Conservation (phyloP, 2,113 vertebrate genomes). For the Strix aluco region DNA sequence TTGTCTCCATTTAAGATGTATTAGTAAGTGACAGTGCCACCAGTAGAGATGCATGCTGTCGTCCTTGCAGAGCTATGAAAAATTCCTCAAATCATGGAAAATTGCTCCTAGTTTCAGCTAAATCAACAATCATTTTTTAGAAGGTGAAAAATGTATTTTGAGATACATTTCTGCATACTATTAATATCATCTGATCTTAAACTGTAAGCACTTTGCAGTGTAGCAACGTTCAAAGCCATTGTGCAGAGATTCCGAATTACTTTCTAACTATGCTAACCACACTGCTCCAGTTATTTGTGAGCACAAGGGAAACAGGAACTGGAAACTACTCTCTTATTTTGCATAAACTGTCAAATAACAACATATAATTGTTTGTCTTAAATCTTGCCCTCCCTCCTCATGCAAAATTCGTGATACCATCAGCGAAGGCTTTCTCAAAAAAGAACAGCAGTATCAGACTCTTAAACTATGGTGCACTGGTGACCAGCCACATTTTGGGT, state of each 20-base stretch:
- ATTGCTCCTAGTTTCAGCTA: conserved; percentile 45
- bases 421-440: background rate
- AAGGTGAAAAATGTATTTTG: conserved; percentile 23
- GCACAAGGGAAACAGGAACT: background rate
- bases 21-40: conserved; percentile 36
- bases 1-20: conserved; percentile 26
- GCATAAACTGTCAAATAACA: background rate
- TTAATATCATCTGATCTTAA: background rate
- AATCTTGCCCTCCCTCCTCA: background rate
- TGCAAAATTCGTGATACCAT: background rate
- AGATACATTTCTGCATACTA: background rate
- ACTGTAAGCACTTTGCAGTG: background rate
- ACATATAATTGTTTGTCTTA: background rate
- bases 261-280: background rate
- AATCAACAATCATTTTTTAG: conserved; percentile 12
- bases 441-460: background rate
- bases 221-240: background rate
- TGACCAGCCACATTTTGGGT: background rate
- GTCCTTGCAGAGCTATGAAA: conserved; percentile 32
- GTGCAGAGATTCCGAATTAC: background rate
- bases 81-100: conserved; percentile 46
- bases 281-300: background rate
- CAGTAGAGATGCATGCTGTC: conserved; percentile 14
- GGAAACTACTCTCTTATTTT: background rate
- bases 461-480: background rate